A percentile compares a stretch with the other conserved stretches of the same genome.
Conservation (phyloP, 2,797 vertebrate genomes). For the Neostethus bicornis region DNA sequence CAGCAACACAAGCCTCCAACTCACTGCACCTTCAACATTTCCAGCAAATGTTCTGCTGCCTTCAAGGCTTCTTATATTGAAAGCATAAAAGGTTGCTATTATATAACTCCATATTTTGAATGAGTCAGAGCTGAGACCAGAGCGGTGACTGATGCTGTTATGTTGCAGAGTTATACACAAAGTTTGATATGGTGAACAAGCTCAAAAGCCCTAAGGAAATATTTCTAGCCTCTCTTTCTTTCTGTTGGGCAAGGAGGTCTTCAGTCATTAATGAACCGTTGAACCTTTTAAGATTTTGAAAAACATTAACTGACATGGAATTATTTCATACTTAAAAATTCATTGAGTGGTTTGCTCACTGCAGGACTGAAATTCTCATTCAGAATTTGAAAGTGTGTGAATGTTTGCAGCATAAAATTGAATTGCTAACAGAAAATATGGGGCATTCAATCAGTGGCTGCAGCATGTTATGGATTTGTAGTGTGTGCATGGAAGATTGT, state of each 20-base stretch:
- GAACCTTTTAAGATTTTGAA: constrained; percentile 32
- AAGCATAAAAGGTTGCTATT: constrained; percentile 51
- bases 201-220: constrained; percentile 44
- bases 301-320: constrained; percentile 41
- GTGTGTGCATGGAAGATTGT: constrained; percentile 44
- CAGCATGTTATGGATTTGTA: constrained; percentile 31
- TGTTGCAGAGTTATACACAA: constrained; percentile 51
- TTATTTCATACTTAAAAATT: constrained; percentile 28
- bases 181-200: constrained; percentile 54
- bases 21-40: constrained; percentile 21
- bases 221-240: constrained; percentile 3
- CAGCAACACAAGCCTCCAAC: constrained; percentile 12
- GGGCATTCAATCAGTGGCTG: constrained; percentile 17
- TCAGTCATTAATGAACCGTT: constrained; percentile 39
- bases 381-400: constrained; percentile 13
- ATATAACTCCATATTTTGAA: constrained; percentile 56
- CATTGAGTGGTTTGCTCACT: constrained; percentile 26
- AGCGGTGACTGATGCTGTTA: constrained; percentile 44
- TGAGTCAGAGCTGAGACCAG: constrained; percentile 47
- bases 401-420: constrained; percentile 10
- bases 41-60: constrained; percentile 17
- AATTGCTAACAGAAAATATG: constrained; percentile 15
- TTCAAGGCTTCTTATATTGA: constrained; percentile 38
- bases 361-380: constrained; percentile 20
- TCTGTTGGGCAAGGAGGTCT: constrained; percentile 14